phyloP scores from a whole-genome alignment of 1,140 invertebrate genomes.

The Listronotus bonariensis region DNA sequence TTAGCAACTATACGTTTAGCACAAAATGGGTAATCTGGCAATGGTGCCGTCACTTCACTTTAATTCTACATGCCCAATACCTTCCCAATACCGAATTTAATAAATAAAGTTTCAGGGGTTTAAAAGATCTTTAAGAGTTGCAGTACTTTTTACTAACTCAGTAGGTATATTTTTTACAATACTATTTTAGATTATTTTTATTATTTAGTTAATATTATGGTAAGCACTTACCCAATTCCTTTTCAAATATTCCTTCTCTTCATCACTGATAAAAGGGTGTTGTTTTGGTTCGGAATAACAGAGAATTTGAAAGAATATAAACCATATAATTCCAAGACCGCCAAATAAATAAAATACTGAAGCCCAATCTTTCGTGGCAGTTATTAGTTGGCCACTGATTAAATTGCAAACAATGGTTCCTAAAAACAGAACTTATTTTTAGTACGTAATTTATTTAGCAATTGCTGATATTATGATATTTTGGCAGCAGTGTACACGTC shows the following conservation, averaged over 20 bases:
- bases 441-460: neutral
- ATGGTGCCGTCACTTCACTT: too few relatives aligned
- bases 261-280: constrained; percentile 82
- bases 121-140: too few relatives aligned
- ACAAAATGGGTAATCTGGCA: too few relatives aligned
- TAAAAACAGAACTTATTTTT: constrained; percentile 43
- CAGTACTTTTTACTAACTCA: too few relatives aligned
- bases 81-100: too few relatives aligned
- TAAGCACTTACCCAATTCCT: constrained; percentile 57
- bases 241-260: constrained; percentile 76
- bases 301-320: constrained; percentile 67
- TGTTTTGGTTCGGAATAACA: constrained; percentile 78
- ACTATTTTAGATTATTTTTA: constrained; percentile 2
- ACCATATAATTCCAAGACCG: constrained; percentile 72
- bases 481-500: too few relatives aligned
- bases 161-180: too few relatives aligned
- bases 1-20: too few relatives aligned
- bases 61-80: too few relatives aligned
- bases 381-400: constrained; percentile 71
- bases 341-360: constrained; percentile 86
- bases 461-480: too few relatives aligned
- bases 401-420: constrained; percentile 74
- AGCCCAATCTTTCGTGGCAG: constrained; percentile 71
- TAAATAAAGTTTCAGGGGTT: too few relatives aligned
- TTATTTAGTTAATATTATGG: too few relatives aligned